A percentile compares a stretch with the other conserved stretches of the same genome.
Conservation (phyloP, 2,797 vertebrate genomes). For the Scarus forsteni region DNA sequence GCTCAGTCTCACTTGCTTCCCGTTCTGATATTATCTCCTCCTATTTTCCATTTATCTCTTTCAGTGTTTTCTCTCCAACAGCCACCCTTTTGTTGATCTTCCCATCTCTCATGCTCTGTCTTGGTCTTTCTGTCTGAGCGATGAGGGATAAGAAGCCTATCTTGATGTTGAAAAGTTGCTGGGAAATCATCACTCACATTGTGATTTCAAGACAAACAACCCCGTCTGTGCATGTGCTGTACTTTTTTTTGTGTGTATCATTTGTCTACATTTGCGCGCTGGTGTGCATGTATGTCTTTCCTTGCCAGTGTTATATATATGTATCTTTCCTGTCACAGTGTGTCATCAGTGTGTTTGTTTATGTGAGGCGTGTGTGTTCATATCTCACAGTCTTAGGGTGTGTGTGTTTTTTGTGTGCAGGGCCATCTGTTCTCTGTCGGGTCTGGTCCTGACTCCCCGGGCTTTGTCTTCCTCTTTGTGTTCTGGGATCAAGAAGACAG, state of each 20-base stretch:
- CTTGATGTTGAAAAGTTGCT: conserved; percentile 54
- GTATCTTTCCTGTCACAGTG: conserved; percentile 35
- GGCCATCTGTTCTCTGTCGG: conserved; percentile 78
- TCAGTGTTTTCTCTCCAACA: conserved; percentile 13
- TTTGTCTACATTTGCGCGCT: conserved; percentile 20
- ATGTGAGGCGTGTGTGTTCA: conserved; percentile 59
- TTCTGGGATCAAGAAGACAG: conserved; percentile 62
- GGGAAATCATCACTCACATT: conserved; percentile 46
- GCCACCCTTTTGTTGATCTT: conserved; percentile 46
- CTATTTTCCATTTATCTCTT: conserved; percentile 32
- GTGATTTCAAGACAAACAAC: conserved; percentile 68
- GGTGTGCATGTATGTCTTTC: conserved; percentile 3
- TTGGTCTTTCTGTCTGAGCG: conserved; percentile 37
- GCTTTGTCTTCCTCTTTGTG: conserved; percentile 65
- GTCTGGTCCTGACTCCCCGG: conserved; percentile 67
- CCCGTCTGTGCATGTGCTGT: conserved; percentile 37
- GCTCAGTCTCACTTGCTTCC: conserved; percentile 51
- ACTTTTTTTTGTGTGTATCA: conserved; percentile 43
- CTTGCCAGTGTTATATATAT: conserved; percentile 19
- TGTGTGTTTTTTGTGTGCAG: conserved; percentile 46
- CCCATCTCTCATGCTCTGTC: conserved; percentile 17
- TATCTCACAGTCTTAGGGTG: conserved; percentile 51
- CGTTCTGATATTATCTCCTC: conserved; percentile 51
- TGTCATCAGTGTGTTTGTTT: conserved; percentile 62
- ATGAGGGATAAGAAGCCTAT: conserved; percentile 50